These are phyloP conservation scores for Colostygia pectinataria DNA, from an alignment of 2,888 invertebrate genomes.

Conservation along the genomic window DNA sequence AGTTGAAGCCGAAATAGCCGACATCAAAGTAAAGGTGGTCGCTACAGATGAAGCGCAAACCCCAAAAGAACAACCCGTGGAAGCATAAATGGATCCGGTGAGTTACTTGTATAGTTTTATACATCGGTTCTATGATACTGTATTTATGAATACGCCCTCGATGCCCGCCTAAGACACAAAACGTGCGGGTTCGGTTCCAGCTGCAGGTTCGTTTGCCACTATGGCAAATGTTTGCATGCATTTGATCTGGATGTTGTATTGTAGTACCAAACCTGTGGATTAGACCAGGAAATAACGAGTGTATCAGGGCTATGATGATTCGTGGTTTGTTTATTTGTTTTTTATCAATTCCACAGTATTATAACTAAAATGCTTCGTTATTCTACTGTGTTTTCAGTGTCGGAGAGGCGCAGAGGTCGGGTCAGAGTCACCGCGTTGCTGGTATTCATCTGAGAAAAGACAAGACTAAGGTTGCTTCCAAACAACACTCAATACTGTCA, in stretches of 20 bases:
- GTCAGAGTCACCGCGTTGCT: slow-evolving; percentile 61
- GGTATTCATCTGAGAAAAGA: slow-evolving; percentile 72
- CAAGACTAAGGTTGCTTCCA: slow-evolving; percentile 80
- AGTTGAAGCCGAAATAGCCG: slow-evolving; percentile 56
- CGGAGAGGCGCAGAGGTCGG: slow-evolving; percentile 52
- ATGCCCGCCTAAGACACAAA: too few species aligned
- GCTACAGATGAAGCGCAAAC: slow-evolving; percentile 71
- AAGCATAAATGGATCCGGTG: slow-evolving; percentile 74
- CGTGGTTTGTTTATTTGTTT: too few species aligned
- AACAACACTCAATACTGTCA: slow-evolving; percentile 53
- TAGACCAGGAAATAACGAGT: too few species aligned
- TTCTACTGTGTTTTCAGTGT: slow-evolving; percentile 47
- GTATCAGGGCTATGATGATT: too few species aligned
- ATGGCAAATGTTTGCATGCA: too few species aligned
- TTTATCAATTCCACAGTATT: background rate
- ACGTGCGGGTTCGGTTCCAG: too few species aligned
- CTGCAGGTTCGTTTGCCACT: too few species aligned
- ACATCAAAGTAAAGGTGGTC: slow-evolving; percentile 83
- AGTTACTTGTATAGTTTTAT: slow-evolving; percentile 36
- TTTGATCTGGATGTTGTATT: too few species aligned
- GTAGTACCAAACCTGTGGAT: too few species aligned
- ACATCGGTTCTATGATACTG: too few species aligned
- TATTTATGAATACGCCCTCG: too few species aligned
- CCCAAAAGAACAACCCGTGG: slow-evolving; percentile 76
- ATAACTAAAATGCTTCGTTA: slow-evolving; percentile 15